Percentiles rank a stretch among this genome's conserved stretches.
Conservation (phyloP, 2,113 vertebrate species). For the Crotalus helleri region DNA sequence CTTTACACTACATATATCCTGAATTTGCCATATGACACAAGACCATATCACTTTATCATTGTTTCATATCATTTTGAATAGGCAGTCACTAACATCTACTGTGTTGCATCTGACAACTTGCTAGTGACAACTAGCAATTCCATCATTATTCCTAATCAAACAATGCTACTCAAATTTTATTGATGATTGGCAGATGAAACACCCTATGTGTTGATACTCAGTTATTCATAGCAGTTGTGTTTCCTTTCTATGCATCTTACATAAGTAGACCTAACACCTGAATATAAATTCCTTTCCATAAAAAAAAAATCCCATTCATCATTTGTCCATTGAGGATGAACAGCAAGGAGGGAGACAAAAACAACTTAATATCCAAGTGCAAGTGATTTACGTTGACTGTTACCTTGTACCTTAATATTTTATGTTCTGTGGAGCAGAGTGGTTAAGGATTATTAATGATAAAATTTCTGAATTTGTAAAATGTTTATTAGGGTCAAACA, state of each 20-base stretch:
- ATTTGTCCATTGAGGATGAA: background rate
- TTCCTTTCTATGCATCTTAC: background rate
- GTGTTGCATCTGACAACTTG: background rate
- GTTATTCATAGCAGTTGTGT: background rate
- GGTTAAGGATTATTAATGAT: background rate
- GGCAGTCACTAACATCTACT: background rate
- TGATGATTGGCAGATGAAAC: background rate
- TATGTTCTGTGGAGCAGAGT: background rate
- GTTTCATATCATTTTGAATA: background rate
- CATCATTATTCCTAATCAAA: background rate
- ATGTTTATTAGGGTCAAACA: background rate
- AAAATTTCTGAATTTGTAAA: background rate
- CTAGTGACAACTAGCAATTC: background rate
- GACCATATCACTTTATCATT: background rate
- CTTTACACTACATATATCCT: background rate
- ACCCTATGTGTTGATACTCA: background rate
- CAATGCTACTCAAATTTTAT: background rate
- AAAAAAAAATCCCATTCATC: background rate
- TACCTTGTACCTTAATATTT: background rate
- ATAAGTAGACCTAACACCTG: background rate
- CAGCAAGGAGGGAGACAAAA: background rate
- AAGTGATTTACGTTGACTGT: background rate
- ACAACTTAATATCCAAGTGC: background rate
- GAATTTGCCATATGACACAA: background rate
- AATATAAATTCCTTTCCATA: background rate